Percentiles rank a stretch among this genome's conserved stretches.
phyloP scores from a whole-genome alignment of 2,888 invertebrate genomes.

The Amiota minor region DNA sequence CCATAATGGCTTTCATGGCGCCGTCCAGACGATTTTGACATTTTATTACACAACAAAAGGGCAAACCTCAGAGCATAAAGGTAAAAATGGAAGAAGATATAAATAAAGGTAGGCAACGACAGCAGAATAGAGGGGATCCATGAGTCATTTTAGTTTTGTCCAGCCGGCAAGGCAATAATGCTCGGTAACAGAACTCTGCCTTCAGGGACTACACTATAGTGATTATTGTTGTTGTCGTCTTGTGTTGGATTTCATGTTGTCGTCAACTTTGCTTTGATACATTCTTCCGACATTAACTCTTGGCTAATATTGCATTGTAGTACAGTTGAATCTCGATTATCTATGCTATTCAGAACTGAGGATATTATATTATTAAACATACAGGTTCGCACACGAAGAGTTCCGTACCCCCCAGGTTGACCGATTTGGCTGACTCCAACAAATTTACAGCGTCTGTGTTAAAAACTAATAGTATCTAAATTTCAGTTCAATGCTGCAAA shows the following conservation, averaged over 20 bases:
- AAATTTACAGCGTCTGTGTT: too few relatives aligned
- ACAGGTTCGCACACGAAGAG: too few relatives aligned
- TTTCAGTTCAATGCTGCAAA: too few relatives aligned
- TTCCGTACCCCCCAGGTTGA: too few relatives aligned
- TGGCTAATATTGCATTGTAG: too few relatives aligned
- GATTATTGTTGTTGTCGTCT: slow-evolving; percentile 33
- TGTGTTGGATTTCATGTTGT: slow-evolving; percentile 25
- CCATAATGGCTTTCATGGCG: slow-evolving; percentile 58
- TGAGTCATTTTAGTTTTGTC: slow-evolving; percentile 27
- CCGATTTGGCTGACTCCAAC: too few relatives aligned
- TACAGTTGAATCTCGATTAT: background rate
- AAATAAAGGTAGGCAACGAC: background rate
- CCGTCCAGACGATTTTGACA: slow-evolving; percentile 64
- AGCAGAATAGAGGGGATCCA: background rate
- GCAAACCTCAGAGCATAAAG: background rate
- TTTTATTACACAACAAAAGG: slow-evolving; percentile 57
- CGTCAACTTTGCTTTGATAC: slow-evolving; percentile 27
- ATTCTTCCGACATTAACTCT: slow-evolving; percentile 17
- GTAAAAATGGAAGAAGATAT: slow-evolving; percentile 13
- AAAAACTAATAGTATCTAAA: too few relatives aligned
- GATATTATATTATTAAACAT: too few relatives aligned
- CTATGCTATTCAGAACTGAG: too few relatives aligned
- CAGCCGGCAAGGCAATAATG: slow-evolving; percentile 3
- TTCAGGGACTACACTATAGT: slow-evolving; percentile 36
- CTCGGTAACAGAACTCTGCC: slow-evolving; percentile 35